Evolutionary conservation across 1,140 invertebrate genomes (phyloP), one percentile per base, ranked within the genome.

Genomic region (Oryzaephilus surinamensis): DNA sequence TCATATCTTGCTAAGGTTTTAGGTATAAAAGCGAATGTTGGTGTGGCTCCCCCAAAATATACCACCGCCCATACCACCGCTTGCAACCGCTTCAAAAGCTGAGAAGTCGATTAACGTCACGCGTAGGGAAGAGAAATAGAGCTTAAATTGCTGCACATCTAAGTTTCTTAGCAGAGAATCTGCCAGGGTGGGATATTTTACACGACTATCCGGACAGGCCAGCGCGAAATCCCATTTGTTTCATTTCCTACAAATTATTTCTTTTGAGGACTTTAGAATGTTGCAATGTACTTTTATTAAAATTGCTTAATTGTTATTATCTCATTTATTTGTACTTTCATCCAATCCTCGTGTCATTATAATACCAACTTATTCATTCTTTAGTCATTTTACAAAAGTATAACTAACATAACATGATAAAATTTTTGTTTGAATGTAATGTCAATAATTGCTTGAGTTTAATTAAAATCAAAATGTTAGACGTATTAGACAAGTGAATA

Each of bases 21-120:
- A 38, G 36, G 36, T 38, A 38, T 15, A 19, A 38, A 24, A 24
- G 5, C n/a, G n/a, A n/a, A 21, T 21, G 16, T 16, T 32, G 37
- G 14, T 31, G 12, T 31, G 37, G 27, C 16, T 24, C 28, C 12
- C 33, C 6, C n/a, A n/a, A n/a, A n/a, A n/a, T n/a, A n/a, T n/a
- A 29, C 26, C 30, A 26, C 15, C 13, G 38, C 26, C 40, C 31
- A 18, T 21, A 38, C 43, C 47, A 41, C 41, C 40, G 45, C 47
- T 43, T 27, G 47, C 28, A 50, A 48, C 48, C 50, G 43, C 48
- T 53, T 55, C 46, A 57, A 52, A 56, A 57, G 53, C 53, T 48
- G 46, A 50, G 46, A 55, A 54, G 55, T 60, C 55, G 55, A 60
- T 60, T 60, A 60, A 58, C 50, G 57, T 58, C 54, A 58, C 45